Base-by-base conservation (phyloP, 2,113 vertebrate genomes). In the Poeciliopsis prolifica region DNA sequence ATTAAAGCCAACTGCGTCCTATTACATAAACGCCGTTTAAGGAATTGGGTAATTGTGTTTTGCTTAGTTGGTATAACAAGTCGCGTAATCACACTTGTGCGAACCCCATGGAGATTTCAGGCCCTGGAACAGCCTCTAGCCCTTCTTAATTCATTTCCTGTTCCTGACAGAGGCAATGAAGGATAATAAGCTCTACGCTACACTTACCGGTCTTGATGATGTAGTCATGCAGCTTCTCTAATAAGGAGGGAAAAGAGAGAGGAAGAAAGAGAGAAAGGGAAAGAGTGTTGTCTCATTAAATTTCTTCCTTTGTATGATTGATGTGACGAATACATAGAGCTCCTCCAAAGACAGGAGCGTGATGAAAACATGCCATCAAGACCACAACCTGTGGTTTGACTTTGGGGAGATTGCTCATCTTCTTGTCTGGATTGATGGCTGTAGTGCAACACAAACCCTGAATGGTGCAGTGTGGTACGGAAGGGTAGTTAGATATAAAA, bases 141-240 rank as follows among this genome's bases (percentile, higher is more conserved):
- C 61, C 85, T 44, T 82, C 85, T 92, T 91, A 89, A 84, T 86
- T 94, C 79, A 93, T 94, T 94, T 94, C 93, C 94, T 92, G 85
- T 83, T 87, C 79, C 77, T 82, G 82, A 78, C 68, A 61, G 63
- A 90, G 86, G 89, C 90, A 92, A 89, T 87, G 90, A 89, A 83
- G 87, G 87, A 84, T 91, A 91, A 92, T 90, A 79, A 90, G 78
- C 82, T 78, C 68, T 37, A 82, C 37, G 76, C 84, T 86, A 83
- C 51, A 68, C 87, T 83, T 48, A 77, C 74, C 86, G 70, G 78
- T 82, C 84, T 66, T 82, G 80, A 83, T 82, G 80, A 80, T 88
- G 85, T 63, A 78, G 84, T 86, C 88, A 62, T 75, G 80, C 83
- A 73, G 63, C 72, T 72, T 58, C 74, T 40, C 78, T 88, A 79